phyloP scores from a whole-genome alignment of 30 jellyfish, hydroid and myxozoan genomes.

The Aurelia coerulea region DNA sequence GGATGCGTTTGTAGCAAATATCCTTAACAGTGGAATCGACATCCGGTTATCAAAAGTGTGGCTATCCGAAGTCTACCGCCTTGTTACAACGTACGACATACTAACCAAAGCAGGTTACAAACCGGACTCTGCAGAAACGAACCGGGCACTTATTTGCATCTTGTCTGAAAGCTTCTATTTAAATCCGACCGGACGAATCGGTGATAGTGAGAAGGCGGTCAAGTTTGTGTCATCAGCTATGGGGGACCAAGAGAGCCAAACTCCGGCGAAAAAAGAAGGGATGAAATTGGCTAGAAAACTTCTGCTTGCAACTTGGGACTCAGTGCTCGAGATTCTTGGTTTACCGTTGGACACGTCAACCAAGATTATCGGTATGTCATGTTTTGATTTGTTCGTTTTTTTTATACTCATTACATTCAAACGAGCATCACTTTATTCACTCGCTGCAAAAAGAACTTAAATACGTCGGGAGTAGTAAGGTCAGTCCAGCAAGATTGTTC shows the following conservation, averaged over 20 bases:
- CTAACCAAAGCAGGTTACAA: slow-evolving; percentile 94
- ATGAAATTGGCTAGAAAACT: slow-evolving; percentile 84
- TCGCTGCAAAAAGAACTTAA: no score
- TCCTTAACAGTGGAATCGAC: slow-evolving; percentile 73
- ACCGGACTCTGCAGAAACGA: slow-evolving; percentile 83
- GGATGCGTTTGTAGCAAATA: slow-evolving; percentile 82
- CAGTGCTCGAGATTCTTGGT: slow-evolving; percentile 85
- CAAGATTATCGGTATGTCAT: slow-evolving; percentile 68
- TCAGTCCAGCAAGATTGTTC: no score
- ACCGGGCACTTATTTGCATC: slow-evolving; percentile 86
- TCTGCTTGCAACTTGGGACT: slow-evolving; percentile 94
- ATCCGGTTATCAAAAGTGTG: slow-evolving; percentile 88
- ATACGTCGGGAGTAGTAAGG: no score
- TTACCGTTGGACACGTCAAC: slow-evolving; percentile 91
- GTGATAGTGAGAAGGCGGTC: slow-evolving; percentile 49
- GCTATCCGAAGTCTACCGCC: slow-evolving; percentile 94
- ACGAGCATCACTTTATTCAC: no score
- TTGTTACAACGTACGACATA: slow-evolving; percentile 93
- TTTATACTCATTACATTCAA: no score
- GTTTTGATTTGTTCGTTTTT: no score
- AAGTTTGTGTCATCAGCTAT: slow-evolving; percentile 21
- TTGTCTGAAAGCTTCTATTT: slow-evolving; percentile 81
- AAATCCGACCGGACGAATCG: slow-evolving; percentile 38
- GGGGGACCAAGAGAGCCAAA: slow-evolving; percentile 16
- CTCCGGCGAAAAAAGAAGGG: slow-evolving; percentile 89